Base-by-base conservation (phyloP, 2,113 vertebrate genomes). In the Camelus dromedarius region DNA sequence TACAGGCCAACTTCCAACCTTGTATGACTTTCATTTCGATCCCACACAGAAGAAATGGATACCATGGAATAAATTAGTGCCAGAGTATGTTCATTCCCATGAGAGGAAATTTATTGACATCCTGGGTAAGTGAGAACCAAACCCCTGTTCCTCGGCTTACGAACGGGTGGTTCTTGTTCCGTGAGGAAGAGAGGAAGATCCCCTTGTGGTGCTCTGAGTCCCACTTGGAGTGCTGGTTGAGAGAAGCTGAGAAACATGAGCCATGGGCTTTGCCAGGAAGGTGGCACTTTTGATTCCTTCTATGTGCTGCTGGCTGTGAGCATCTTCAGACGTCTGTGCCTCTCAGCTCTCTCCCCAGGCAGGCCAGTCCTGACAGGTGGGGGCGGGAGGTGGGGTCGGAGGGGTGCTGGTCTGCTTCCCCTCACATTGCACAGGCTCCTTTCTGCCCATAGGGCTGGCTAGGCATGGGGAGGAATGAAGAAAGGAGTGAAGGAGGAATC, bases 11-110 rank as follows among this genome's bases (percentile, higher is more conserved):
- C 98, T 99, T 62, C 99, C 99, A 5, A 99, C 99, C 89, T 98
- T 99, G 89, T 99, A 99, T 82, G 99, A 99, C 95, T 99, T 99
- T 72, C 99, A 99, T 94, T 99, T 99, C 97, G 99, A 99, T 95
- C 96, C 66, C 19, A 87, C 73, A 16, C 58, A 97, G 84, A 98
- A 98, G 76, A 98, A 98, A 20, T 99, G 99, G 99, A 79, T 99
- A 85, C 99, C 99, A 0, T 99, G 99, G 99, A 99, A 80, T 73
- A 98, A 98, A 0, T 85, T 99, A 92, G 99, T 99, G 50, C 92
- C 99, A 26, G 98, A 98, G 97, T 99, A 99, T 42, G 42, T 99
- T 82, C 99, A 99, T 96, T 95, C 97, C 6, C 98, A 96, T 22
- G 97, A 99, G 76, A 96, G 97, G 96, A 99, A 99, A 92, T 99